A percentile compares a stretch with the other conserved stretches of the same genome.
phyloP scores from a whole-genome alignment of 2,888 invertebrate genomes.

The Drosophila mulleri region DNA sequence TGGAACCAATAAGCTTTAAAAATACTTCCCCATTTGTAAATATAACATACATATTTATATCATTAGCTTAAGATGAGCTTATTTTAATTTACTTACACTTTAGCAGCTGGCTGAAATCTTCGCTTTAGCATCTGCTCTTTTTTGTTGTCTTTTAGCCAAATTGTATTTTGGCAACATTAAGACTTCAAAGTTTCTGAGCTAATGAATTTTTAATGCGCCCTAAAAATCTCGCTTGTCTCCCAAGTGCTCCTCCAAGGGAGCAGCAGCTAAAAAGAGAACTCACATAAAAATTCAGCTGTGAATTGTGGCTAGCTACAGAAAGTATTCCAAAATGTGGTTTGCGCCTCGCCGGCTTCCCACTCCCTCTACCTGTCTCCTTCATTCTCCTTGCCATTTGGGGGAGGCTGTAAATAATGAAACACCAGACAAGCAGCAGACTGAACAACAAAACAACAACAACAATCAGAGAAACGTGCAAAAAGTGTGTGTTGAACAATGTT shows the following conservation, averaged over 20 bases:
- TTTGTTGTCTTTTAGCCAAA: conserved; percentile 15
- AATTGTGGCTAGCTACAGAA: conserved; percentile 34
- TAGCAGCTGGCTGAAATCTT: not conserved
- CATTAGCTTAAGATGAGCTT: not conserved
- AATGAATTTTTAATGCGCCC: conserved; percentile 65
- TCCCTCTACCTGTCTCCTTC: not conserved
- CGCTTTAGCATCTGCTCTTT: not conserved
- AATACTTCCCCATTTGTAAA: not conserved
- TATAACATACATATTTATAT: not conserved
- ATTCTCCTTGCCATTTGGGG: conserved; percentile 26
- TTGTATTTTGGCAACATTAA: conserved; percentile 30
- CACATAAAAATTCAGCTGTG: conserved; percentile 58
- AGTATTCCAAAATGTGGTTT: conserved; percentile 16
- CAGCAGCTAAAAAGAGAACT: conserved; percentile 20
- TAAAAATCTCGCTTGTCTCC: conserved; percentile 36
- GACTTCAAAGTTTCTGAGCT: conserved; percentile 35
- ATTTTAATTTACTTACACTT: not conserved
- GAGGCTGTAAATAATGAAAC: conserved; percentile 77
- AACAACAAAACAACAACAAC: conserved; percentile 43
- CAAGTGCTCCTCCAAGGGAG: conserved; percentile 30
- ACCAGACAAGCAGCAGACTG: conserved; percentile 76
- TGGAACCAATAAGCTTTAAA: not conserved
- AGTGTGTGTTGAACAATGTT: conserved; percentile 14
- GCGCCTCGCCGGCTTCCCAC: not conserved
- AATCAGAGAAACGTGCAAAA: conserved; percentile 35